Evolutionary conservation across 2,797 vertebrate species (phyloP).

Genomic region (Spinibarbus caldwelli): DNA sequence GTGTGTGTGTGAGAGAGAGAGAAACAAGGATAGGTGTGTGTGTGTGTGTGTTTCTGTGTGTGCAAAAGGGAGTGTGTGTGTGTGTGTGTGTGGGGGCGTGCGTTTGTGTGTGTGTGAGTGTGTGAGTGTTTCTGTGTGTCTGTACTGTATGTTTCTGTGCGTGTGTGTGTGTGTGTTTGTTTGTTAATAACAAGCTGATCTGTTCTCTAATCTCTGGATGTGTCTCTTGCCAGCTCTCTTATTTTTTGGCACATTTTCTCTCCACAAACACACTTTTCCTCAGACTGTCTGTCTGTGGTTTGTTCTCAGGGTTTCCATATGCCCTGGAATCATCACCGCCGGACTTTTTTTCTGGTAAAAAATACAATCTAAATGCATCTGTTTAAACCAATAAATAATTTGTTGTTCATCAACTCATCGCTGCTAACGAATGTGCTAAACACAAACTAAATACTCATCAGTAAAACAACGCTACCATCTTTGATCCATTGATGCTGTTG

Average conservation of each 20-base stretch:
- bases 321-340: slow-evolving; percentile 72
- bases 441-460: slow-evolving; percentile 30
- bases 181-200: slow-evolving; percentile 21
- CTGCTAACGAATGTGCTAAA: slow-evolving; percentile 6
- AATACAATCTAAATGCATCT: slow-evolving; percentile 27
- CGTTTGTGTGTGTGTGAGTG: rapidly evolving
- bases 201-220: not conserved
- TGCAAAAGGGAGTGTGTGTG: no score
- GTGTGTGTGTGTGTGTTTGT: not conserved
- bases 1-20: no score
- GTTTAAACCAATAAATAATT: slow-evolving; percentile 6
- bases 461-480: not conserved
- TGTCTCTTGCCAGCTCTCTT: not conserved
- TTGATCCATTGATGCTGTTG: not conserved
- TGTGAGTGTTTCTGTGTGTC: rapidly evolving
- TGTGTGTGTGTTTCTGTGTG: not conserved
- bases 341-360: slow-evolving; percentile 80
- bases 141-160: not conserved
- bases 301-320: slow-evolving; percentile 78
- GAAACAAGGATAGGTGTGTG: no score
- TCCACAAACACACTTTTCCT: not conserved
- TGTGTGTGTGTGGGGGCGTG: not conserved
- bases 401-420: slow-evolving; percentile 5
- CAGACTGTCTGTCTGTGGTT: slow-evolving; percentile 58
- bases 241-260: not conserved